Percentiles rank a stretch among this genome's conserved stretches.
Conservation (phyloP, 2,888 invertebrate genomes). For the Chaetogeoica ovagalla region DNA sequence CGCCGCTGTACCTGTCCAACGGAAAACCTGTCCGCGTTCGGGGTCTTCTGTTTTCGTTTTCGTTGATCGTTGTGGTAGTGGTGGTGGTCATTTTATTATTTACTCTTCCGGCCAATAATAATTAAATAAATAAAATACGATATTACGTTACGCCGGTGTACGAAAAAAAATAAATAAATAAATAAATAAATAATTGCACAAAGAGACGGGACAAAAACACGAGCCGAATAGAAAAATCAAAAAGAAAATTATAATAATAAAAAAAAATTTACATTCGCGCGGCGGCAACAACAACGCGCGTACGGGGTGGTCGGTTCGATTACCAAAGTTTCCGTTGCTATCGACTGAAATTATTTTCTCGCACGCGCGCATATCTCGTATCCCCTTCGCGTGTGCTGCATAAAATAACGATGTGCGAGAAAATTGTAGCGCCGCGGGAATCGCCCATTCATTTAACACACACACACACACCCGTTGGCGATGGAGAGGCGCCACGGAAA, state of each 20-base stretch:
- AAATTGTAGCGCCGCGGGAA: conserved; percentile 31
- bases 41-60: conserved; percentile 28
- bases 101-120: background rate
- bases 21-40: conserved; percentile 43
- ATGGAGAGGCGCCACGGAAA: background rate
- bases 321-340: background rate
- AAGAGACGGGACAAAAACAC: too few relatives aligned
- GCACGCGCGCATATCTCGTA: background rate
- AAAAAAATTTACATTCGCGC: too few relatives aligned
- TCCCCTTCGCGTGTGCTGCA: too few relatives aligned
- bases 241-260: too few relatives aligned
- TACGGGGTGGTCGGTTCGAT: too few relatives aligned
- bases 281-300: background rate
- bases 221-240: too few relatives aligned
- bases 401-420: background rate
- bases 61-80: background rate
- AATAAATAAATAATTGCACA: background rate
- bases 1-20: conserved; percentile 39
- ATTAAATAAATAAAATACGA: background rate
- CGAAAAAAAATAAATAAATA: too few relatives aligned
- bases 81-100: conserved; percentile 16
- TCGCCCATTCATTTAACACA: conserved; percentile 14
- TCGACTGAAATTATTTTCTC: conserved; percentile 12
- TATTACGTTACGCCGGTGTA: background rate
- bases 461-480: background rate